Percentiles rank a stretch among this genome's conserved stretches.
Conservation (phyloP, 2,888 invertebrate species). For the Pristionchus fissidentatus region DNA sequence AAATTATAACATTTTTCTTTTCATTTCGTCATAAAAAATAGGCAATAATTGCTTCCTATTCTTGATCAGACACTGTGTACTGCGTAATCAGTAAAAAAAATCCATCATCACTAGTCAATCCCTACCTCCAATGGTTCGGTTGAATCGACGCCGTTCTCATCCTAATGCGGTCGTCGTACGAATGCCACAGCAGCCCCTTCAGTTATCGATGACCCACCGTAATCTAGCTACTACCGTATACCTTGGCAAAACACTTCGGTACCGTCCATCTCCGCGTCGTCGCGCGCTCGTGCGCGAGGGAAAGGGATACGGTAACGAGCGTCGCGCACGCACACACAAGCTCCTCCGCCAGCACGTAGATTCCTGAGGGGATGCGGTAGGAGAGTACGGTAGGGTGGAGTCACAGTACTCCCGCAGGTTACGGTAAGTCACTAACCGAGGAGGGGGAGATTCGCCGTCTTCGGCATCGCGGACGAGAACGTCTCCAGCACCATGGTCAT, state of each 20-base stretch:
- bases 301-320: constrained; percentile 23
- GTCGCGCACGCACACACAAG: constrained; percentile 34
- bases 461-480: constrained; percentile 45
- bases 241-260: background rate
- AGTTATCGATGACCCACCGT: background rate
- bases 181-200: constrained; percentile 1
- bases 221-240: background rate
- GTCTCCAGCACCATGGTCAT: constrained; percentile 44
- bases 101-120: background rate
- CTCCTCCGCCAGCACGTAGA: constrained; percentile 32
- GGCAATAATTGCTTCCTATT: background rate
- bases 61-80: background rate
- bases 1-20: no score
- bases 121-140: background rate
- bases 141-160: constrained; percentile 2
- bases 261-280: constrained; percentile 27
- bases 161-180: background rate
- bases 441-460: background rate
- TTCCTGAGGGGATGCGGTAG: background rate
- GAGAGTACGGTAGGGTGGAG: background rate
- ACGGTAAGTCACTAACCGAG: constrained; percentile 26
- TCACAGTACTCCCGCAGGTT: no score
- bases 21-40: no score
- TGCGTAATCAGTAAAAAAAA: no score
- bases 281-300: constrained; percentile 40